Evolutionary conservation across 2,888 invertebrate species (phyloP).

Genomic region (Caenorhabditis sp.): DNA sequence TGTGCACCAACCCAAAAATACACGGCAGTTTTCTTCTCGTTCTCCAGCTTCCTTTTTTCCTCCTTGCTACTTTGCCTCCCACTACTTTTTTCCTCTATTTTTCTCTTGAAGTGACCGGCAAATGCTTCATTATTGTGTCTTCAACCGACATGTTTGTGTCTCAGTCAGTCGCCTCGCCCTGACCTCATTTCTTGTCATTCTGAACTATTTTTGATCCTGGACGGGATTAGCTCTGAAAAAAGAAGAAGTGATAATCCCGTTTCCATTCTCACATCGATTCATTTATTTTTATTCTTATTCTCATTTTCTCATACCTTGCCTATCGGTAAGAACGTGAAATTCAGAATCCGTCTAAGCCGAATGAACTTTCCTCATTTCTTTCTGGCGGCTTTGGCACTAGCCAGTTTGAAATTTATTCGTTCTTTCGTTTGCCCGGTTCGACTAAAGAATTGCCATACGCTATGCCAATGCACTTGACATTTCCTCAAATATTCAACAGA

Average conservation of each 20-base stretch:
- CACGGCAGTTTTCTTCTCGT: constrained; percentile 31
- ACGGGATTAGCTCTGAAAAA: constrained; percentile 1
- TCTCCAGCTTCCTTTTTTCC: constrained; percentile 22
- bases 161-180: background rate
- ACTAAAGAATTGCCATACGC: background rate
- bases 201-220: constrained; percentile 7
- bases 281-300: background rate
- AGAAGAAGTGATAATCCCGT: constrained; percentile 11
- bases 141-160: background rate
- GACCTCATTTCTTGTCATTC: background rate
- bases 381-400: background rate
- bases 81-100: constrained; percentile 13
- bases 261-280: background rate
- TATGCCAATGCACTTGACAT: background rate
- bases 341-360: constrained; percentile 13
- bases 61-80: constrained; percentile 14
- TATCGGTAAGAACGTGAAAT: background rate
- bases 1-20: constrained; percentile 48
- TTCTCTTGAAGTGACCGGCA: constrained; percentile 1
- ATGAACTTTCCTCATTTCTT: constrained; percentile 11
- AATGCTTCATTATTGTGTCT: constrained; percentile 20
- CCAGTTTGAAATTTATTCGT: background rate
- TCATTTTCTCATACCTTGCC: background rate
- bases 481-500: constrained; percentile 10
- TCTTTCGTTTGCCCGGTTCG: background rate